Base-by-base conservation (phyloP, 2,113 vertebrate genomes). In the Oncorhynchus kisutch region DNA sequence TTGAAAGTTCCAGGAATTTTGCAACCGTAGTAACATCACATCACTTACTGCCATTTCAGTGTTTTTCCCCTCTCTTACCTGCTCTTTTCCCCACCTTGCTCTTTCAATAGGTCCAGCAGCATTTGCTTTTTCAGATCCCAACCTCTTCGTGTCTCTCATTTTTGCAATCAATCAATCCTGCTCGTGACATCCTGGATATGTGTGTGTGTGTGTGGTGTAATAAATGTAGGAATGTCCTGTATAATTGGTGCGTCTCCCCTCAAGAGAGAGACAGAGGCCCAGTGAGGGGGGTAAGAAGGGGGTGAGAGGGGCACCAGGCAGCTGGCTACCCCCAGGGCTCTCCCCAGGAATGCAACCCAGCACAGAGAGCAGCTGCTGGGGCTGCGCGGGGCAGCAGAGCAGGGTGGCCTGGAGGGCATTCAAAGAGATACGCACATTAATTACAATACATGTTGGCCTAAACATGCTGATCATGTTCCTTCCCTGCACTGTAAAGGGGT, bases 341-440 rank as follows among this genome's bases (percentile, higher is more conserved):
- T 91, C 88, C 91, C 88, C 87, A 89, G 88, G 91, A 92, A 91
- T 91, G 88, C 84, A 85, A 84, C 82, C 87, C 88, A 80, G 84
- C 29, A 9, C 68, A 74, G 65, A 72, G 76, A 88, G 88, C 91
- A 92, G 90, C 91, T 91, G 89, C 88, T 45, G 81, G 79, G 85
- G 71, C 80, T 75, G 79, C 77, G 22, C 78, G 75, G 82, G 85
- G 78, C 76, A 84, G 69, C 78, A 87, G 84, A 87, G 78, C 84
- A 88, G 74, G 71, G 77, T 80, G 71, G 51, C 51, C 81, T 73
- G 81, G 73, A 86, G 87, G 84, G 75, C 59, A 73, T 45, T 45
- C 66, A 75, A 82, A 82, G 57, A 64, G 60, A 45, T 45, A 45
- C 39, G 9, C 39, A 66, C 9, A 66, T 20, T 54, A 18, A 54